Evolutionary conservation across 2,113 vertebrate genomes (phyloP), one percentile per base, ranked within the genome.

Genomic region (Sceloporus undulatus): DNA sequence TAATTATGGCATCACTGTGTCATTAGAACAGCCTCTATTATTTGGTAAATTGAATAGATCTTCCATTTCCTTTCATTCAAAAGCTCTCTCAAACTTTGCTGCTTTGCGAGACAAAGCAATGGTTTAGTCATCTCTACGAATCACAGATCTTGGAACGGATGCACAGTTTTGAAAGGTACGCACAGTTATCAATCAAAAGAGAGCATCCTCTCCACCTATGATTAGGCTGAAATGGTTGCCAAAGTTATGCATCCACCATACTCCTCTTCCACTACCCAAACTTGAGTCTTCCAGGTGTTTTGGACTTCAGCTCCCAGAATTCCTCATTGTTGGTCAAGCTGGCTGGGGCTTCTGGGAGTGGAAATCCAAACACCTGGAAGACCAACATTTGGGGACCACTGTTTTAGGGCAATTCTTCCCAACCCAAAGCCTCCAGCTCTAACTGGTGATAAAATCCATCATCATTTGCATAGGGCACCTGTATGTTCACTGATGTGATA

Each of bases 1-100:
- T 87, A 90, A 94, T 94, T 90, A 92, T 91, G 79, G 89, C 59
- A 87, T 92, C 85, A 42, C 89, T 92, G 0, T 83, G 48, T 94
- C 87, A 93, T 92, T 94, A 92, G 81, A 48, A 80, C 82, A 70
- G 6, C 86, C 74, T 88, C 77, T 78, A 88, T 83, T 93, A 93
- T 93, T 91, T 91, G 93, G 91, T 90, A 92, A 92, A 90, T 87
- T 88, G 82, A 56, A 75, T 34, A 82, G 88, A 84, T 90, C 34
- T 2, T 85, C 40, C 78, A 27, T 87, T 82, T 27, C 40, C 9
- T 88, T 89, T 42, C 88, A 78, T 73, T 79, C 48, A 52, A 71
- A 87, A 38, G 23, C 52, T 18, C 27, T 27, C 9, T 6, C 25
- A 29, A 40, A 87, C 27, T 62, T 79, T 16, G 34, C 21, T 54